Conservation (phyloP, 2,113 vertebrate genomes). For the Podocnemis expansa region DNA sequence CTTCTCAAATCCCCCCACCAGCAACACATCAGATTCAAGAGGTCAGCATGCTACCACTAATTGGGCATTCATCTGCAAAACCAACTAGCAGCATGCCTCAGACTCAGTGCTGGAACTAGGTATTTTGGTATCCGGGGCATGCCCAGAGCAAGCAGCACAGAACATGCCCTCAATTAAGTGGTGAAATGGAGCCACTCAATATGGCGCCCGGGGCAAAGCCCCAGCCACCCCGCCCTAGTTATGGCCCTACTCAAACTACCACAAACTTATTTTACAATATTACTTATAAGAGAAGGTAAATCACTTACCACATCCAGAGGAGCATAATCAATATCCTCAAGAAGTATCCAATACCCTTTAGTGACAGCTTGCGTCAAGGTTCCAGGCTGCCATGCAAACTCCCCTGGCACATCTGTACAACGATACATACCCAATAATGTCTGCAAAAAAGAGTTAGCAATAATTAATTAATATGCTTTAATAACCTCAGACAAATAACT, state of each 20-base stretch:
- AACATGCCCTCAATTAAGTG: too few species aligned
- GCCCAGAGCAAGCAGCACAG: too few species aligned
- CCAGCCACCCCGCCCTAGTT: too few species aligned
- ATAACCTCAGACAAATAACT: background rate
- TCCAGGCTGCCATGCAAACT: constrained; percentile 97
- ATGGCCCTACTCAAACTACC: too few species aligned
- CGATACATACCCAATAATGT: constrained; percentile 96
- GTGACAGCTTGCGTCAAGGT: constrained; percentile 92
- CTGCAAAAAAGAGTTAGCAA: constrained; percentile 60
- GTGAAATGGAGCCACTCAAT: too few species aligned
- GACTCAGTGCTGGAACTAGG: too few species aligned
- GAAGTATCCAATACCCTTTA: constrained; percentile 92
- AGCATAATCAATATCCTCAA: constrained; percentile 97
- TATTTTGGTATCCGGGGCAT: too few species aligned
- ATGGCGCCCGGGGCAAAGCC: too few species aligned
- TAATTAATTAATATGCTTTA: background rate
- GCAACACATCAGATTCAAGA: background rate
- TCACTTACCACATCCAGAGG: constrained; percentile 92
- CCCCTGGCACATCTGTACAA: constrained; percentile 94
- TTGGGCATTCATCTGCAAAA: background rate
- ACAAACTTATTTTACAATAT: background rate
- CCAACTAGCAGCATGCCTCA: fast-evolving
- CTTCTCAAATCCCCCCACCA: background rate
- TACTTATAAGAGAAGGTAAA: background rate
- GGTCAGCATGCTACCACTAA: background rate